Evolutionary conservation across 2,888 invertebrate species (phyloP).

Genomic region (Eristalis intricaria): DNA sequence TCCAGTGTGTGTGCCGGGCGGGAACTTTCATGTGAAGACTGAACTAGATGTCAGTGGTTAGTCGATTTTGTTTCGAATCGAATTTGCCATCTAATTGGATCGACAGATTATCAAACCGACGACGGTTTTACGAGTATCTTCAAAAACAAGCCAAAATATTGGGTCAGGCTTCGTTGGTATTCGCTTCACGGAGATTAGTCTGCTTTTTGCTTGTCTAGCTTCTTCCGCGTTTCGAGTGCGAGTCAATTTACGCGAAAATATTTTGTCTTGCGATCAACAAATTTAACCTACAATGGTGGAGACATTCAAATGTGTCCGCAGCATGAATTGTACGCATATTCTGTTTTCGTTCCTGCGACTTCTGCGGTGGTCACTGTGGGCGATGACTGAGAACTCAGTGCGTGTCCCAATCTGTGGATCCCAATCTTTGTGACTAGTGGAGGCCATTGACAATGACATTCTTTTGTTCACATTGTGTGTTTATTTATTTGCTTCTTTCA

Average conservation of each 20-base stretch:
- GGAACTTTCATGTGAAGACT: constrained; percentile 41
- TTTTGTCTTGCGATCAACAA: not conserved
- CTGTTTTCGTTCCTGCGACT: too few species aligned
- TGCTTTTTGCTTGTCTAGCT: constrained; percentile 8
- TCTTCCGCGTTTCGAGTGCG: not conserved
- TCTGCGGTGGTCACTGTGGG: too few species aligned
- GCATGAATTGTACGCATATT: too few species aligned
- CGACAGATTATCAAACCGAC: not conserved
- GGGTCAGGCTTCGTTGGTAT: not conserved
- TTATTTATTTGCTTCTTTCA: too few species aligned
- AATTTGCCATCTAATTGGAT: not conserved
- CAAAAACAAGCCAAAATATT: not conserved
- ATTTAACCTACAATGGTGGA: too few species aligned
- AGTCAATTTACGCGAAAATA: not conserved
- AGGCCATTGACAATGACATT: too few species aligned
- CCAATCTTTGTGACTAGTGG: too few species aligned
- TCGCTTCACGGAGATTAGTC: not conserved
- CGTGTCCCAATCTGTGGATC: too few species aligned
- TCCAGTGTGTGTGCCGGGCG: constrained; percentile 42
- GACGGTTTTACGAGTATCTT: not conserved
- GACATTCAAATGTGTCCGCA: too few species aligned
- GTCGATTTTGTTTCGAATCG: not conserved
- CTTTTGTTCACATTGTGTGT: too few species aligned
- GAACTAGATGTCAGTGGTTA: not conserved
- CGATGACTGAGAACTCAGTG: too few species aligned